phyloP scores from a whole-genome alignment of 1,140 invertebrate species.

The Paraescarpia echinospica region DNA sequence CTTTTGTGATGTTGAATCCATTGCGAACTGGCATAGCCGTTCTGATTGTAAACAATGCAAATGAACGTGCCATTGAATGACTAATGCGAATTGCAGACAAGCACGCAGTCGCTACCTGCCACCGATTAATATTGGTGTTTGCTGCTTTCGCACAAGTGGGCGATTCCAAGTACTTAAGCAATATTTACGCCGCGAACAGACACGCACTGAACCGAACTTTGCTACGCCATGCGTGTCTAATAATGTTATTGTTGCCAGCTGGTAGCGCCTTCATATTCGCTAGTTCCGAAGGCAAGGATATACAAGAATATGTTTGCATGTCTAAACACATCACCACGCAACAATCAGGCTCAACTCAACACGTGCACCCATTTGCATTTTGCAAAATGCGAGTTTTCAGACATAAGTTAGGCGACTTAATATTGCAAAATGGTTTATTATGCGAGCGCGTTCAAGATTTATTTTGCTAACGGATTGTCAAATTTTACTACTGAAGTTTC shows the following conservation, averaged over 20 bases:
- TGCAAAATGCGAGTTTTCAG: too few species aligned
- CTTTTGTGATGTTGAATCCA: neutral
- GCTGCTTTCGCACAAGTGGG: neutral
- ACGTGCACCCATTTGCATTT: too few species aligned
- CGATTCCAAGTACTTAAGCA: neutral
- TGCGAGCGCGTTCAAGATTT: too few species aligned
- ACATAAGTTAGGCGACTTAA: too few species aligned
- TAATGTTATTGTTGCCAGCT: neutral
- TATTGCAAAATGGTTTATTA: too few species aligned
- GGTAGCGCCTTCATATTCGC: neutral
- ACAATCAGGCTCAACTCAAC: too few species aligned
- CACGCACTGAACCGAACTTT: neutral
- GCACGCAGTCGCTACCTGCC: conserved; percentile 15
- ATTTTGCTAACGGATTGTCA: too few species aligned
- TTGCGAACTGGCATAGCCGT: neutral
- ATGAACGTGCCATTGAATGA: neutral
- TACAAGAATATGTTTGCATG: neutral
- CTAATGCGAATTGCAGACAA: neutral
- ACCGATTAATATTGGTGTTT: neutral
- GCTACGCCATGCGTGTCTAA: neutral
- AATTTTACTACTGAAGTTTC: too few species aligned
- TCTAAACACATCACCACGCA: neutral
- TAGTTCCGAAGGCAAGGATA: neutral
- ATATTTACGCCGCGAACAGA: neutral
- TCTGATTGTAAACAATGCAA: neutral